Conservation (phyloP, 1,140 invertebrate genomes). For the Oncopodura yosiiana region DNA sequence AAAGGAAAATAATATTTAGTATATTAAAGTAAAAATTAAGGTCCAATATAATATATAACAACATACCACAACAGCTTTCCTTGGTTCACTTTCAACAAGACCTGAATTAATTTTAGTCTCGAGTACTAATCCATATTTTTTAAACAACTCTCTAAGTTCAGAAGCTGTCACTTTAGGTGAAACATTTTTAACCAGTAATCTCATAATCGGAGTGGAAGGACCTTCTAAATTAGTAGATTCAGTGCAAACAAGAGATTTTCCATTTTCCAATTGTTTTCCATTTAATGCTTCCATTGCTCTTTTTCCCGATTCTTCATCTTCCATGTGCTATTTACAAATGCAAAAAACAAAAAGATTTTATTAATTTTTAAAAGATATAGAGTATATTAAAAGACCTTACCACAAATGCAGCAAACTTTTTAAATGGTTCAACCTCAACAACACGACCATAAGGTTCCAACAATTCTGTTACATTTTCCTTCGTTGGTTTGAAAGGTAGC, state of each 20-base stretch:
- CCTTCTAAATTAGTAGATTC: background rate
- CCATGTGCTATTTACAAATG: constrained; percentile 10
- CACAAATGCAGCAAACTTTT: constrained; percentile 47
- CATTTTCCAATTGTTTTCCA: background rate
- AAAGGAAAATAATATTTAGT: background rate
- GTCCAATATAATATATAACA: background rate
- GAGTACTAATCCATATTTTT: constrained; percentile 1
- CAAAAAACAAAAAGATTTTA: no score
- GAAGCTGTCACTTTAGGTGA: background rate
- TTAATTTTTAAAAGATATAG: no score
- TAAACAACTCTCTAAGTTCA: constrained; percentile 1
- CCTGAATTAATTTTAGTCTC: background rate
- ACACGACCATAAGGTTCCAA: constrained; percentile 47
- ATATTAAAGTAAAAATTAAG: background rate
- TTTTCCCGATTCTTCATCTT: constrained; percentile 5
- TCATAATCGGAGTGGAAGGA: background rate
- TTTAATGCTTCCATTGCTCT: background rate
- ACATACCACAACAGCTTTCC: constrained; percentile 8
- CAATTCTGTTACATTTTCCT: constrained; percentile 41
- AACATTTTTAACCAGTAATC: background rate
- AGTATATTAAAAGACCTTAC: no score
- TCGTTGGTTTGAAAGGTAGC: constrained; percentile 40
- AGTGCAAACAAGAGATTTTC: background rate
- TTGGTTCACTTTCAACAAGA: background rate
- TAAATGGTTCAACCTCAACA: constrained; percentile 45